phyloP scores from a whole-genome alignment of 2,797 vertebrate species.

The Myripristis murdjan region DNA sequence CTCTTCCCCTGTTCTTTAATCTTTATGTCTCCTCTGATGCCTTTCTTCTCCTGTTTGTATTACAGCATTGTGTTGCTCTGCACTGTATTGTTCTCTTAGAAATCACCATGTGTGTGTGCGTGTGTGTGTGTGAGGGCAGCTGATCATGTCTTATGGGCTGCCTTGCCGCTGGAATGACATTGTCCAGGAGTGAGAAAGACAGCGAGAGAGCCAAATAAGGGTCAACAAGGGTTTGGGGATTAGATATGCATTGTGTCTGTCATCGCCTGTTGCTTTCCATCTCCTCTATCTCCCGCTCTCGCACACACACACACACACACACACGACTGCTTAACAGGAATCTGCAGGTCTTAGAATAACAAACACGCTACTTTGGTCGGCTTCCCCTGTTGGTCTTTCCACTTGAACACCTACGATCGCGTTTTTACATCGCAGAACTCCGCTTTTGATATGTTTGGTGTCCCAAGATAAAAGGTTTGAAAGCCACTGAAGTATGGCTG shows the following conservation, averaged over 20 bases:
- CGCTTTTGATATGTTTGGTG: background rate
- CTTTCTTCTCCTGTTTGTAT: slow-evolving; percentile 28
- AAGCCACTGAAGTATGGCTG: background rate
- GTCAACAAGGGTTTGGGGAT: slow-evolving; percentile 45
- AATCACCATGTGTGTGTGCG: slow-evolving; percentile 3
- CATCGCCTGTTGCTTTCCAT: slow-evolving; percentile 63
- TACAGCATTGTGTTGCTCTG: no score
- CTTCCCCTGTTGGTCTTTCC: slow-evolving; percentile 12
- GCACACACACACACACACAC: slow-evolving; percentile 8
- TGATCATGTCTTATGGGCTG: slow-evolving; percentile 8
- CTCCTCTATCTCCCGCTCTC: slow-evolving; percentile 16
- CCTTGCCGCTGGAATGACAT: slow-evolving; percentile 27
- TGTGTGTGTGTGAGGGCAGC: no score
- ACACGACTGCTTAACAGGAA: slow-evolving; percentile 56
- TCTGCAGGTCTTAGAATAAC: slow-evolving; percentile 59
- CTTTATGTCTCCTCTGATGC: slow-evolving; percentile 37
- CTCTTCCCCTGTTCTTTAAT: slow-evolving; percentile 13
- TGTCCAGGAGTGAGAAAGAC: slow-evolving; percentile 23
- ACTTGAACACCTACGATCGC: background rate
- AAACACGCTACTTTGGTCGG: slow-evolving; percentile 19
- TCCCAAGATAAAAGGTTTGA: background rate
- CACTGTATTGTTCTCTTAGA: slow-evolving; percentile 9
- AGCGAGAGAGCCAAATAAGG: slow-evolving; percentile 23
- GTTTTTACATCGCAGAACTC: background rate
- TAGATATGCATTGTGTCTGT: slow-evolving; percentile 50